Percentiles rank a stretch among this genome's conserved stretches.
Evolutionary conservation across 2,888 invertebrate genomes (phyloP).

Genomic region (Athalia rosae): DNA sequence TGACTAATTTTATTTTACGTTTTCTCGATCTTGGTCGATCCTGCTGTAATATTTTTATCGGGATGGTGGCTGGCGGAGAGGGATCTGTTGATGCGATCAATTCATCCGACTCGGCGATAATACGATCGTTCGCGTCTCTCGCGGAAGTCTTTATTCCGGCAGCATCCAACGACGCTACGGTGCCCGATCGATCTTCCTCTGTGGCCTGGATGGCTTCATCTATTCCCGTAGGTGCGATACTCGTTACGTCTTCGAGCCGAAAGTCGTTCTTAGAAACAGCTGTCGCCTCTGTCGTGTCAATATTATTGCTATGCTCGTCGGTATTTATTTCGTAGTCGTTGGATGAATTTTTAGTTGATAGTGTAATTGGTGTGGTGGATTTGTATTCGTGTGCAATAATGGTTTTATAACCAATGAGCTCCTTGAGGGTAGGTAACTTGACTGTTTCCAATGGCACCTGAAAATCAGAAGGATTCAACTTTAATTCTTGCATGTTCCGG

Average conservation of each 20-base stretch:
- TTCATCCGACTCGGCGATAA: background rate
- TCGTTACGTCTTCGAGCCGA: background rate
- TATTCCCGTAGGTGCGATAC: background rate
- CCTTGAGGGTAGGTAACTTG: conserved; percentile 67
- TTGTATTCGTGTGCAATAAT: conserved; percentile 49
- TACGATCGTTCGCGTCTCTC: conserved; percentile 6
- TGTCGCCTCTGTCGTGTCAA: background rate
- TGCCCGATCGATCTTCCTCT: background rate
- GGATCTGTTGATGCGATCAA: conserved; percentile 9
- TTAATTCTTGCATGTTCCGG: conserved; percentile 47
- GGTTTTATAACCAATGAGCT: conserved; percentile 60
- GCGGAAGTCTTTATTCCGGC: background rate
- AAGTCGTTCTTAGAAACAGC: background rate
- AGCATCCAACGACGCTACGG: background rate
- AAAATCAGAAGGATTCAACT: conserved; percentile 66
- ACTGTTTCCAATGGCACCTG: conserved; percentile 65
- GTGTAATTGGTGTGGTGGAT: conserved; percentile 40
- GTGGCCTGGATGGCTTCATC: background rate
- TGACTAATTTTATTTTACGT: conserved; percentile 36
- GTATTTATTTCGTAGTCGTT: conserved; percentile 18
- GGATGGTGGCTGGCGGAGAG: conserved; percentile 9
- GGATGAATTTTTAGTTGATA: conserved; percentile 32
- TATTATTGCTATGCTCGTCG: conserved; percentile 6
- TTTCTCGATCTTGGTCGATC: background rate
- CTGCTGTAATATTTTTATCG: conserved; percentile 25